Evolutionary conservation across 2,113 vertebrate species (phyloP), one percentile per base, ranked within the genome.

Genomic region (Cyanoliseus patagonus): DNA sequence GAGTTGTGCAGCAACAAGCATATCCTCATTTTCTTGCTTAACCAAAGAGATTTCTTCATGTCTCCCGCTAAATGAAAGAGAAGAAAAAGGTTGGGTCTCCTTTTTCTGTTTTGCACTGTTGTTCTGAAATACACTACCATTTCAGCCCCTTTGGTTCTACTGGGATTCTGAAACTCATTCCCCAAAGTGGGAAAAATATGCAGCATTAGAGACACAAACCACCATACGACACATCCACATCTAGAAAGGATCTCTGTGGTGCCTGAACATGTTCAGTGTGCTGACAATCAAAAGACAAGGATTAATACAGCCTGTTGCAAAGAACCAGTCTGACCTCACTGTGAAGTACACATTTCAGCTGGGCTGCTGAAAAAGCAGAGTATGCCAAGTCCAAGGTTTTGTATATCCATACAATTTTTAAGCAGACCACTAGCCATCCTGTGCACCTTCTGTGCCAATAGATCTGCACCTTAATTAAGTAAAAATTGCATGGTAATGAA

Each of bases 1-100:
- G 62, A 98, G 92, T 61, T 97, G 97, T 14, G 88, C 86, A 13
- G 97, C 92, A 80, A 98, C 73, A 59, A 98, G 92, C 1, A 49
- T 37, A 53, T 98, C 97, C 41, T 98, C 98, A 35, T 97, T 95
- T 10, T 85, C 82, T 41, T 20, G 47, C 49, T 88, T 68, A 80
- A 93, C 41, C 5, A 30, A 51, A n/a, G 75, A 4, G 9, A 53
- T 39, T 76, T 81, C 86, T 88, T 97, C 97, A 25, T 74, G 57
- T 88, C 66, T 96, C 51, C 83, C 80, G 31, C 57, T 91, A 78
- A 86, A 85, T 7, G 25, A 90, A 94, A 92, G 37, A 88, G 46
- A 17, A 95, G 39, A 79, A 83, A 94, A 85, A 73, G 5, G 24
- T 18, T 93, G 10, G 5, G 27, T 66, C 33, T 35, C 16, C 6